Percentiles rank a stretch among this genome's conserved stretches.
These are phyloP conservation scores for Nettapus auritus DNA, from an alignment of 2,113 vertebrate species.

Conservation along the genomic window DNA sequence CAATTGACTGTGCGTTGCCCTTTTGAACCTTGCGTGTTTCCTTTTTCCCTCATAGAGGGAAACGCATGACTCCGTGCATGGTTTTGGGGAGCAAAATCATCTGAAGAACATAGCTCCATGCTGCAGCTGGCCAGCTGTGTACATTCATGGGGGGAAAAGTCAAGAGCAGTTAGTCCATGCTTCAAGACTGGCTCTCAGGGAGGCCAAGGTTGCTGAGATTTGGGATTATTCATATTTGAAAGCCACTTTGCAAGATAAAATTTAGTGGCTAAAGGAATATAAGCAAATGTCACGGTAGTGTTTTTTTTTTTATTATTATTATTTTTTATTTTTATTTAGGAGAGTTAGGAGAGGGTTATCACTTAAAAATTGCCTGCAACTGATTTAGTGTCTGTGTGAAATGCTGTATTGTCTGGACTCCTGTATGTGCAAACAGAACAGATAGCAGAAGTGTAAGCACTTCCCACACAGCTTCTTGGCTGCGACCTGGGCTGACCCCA, in stretches of 20 bases:
- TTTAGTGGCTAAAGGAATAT: constrained; percentile 1
- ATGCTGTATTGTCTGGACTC: constrained; percentile 14
- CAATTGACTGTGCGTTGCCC: background rate
- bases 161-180: background rate
- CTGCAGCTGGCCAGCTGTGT: background rate
- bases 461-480: background rate
- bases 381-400: background rate
- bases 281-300: background rate
- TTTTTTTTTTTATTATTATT: background rate
- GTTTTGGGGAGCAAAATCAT: background rate
- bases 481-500: background rate
- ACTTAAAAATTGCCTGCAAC: background rate
- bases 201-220: background rate
- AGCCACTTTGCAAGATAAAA: background rate
- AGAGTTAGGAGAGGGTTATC: background rate
- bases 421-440: constrained; percentile 12
- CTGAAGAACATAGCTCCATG: background rate
- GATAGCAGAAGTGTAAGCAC: background rate
- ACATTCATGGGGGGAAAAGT: background rate
- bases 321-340: background rate
- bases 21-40: background rate
- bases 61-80: background rate
- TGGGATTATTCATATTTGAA: constrained; percentile 12
- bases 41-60: background rate
- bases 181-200: background rate